Evolutionary conservation across 2,888 invertebrate genomes (phyloP).

Genomic region (Acleris sparsana): DNA sequence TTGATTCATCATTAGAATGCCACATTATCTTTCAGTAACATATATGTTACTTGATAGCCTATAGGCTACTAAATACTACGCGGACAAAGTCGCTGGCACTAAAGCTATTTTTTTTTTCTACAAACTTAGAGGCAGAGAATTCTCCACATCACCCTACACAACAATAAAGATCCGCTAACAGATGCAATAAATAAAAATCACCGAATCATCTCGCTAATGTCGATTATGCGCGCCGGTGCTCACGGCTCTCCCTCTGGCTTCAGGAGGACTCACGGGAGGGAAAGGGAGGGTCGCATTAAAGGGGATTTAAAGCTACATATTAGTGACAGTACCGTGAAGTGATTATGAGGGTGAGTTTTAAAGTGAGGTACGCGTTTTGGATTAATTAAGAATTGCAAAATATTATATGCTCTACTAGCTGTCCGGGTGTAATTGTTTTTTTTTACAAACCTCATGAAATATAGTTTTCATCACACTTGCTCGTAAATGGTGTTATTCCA

Average conservation of each 20-base stretch:
- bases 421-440: too few relatives aligned
- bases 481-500: too few relatives aligned
- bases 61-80: too few relatives aligned
- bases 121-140: not conserved
- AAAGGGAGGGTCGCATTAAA: slow-evolving; percentile 42
- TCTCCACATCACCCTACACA: not conserved
- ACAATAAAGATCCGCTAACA: slow-evolving; percentile 1
- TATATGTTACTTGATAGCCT: too few relatives aligned
- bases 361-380: slow-evolving; percentile 43
- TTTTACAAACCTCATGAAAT: too few relatives aligned
- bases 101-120: too few relatives aligned
- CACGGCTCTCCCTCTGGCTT: slow-evolving; percentile 37
- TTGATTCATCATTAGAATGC: too few relatives aligned
- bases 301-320: slow-evolving; percentile 61
- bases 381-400: slow-evolving; percentile 6
- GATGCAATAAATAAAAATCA: slow-evolving; percentile 44
- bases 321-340: slow-evolving; percentile 68
- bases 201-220: slow-evolving; percentile 46
- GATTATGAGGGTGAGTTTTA: slow-evolving; percentile 51
- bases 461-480: too few relatives aligned
- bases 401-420: not conserved
- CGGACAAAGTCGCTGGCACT: too few relatives aligned
- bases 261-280: slow-evolving; percentile 29
- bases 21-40: too few relatives aligned
- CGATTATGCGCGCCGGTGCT: slow-evolving; percentile 44